phyloP scores from a whole-genome alignment of 2,888 invertebrate species.

The Polyploca ridens region DNA sequence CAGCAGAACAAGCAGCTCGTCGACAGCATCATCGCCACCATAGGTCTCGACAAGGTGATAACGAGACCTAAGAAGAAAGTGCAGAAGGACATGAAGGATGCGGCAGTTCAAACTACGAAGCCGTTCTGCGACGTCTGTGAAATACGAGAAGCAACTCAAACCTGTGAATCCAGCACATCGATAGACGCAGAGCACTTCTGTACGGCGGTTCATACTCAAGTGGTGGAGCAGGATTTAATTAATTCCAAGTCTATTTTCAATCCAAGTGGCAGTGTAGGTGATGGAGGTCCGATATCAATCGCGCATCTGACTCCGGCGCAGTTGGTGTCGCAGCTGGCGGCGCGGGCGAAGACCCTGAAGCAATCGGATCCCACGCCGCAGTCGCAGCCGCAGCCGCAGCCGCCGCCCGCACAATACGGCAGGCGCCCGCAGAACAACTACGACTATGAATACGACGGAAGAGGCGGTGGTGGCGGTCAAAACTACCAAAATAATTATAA shows the following conservation, averaged over 20 bases:
- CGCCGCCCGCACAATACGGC: slow-evolving; percentile 42
- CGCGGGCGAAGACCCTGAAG: slow-evolving; percentile 75
- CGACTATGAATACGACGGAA: slow-evolving; percentile 45
- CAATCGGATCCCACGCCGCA: slow-evolving; percentile 49
- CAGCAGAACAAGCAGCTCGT: slow-evolving; percentile 72
- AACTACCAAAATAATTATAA: slow-evolving; percentile 48
- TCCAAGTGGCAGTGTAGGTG: slow-evolving; percentile 63
- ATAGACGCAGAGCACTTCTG: slow-evolving; percentile 61
- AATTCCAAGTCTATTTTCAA: slow-evolving; percentile 73
- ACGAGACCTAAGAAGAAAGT: slow-evolving; percentile 59
- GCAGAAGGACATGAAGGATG: slow-evolving; percentile 62
- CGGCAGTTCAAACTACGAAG: slow-evolving; percentile 68
- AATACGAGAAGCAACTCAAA: slow-evolving; percentile 62
- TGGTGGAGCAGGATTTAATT: slow-evolving; percentile 70
- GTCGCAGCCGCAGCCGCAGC: slow-evolving; percentile 49
- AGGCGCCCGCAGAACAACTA: slow-evolving; percentile 45
- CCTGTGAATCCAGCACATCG: slow-evolving; percentile 47
- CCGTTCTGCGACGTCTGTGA: slow-evolving; percentile 73
- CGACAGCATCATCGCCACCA: slow-evolving; percentile 64
- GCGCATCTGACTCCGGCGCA: slow-evolving; percentile 79
- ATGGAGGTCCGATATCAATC: slow-evolving; percentile 70
- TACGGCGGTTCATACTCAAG: slow-evolving; percentile 70
- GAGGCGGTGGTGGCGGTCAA: slow-evolving; percentile 32
- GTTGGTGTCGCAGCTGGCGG: slow-evolving; percentile 75
- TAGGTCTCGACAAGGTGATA: slow-evolving; percentile 64